phyloP scores from a whole-genome alignment of 2,113 vertebrate species.

The Vanacampus margaritifer region DNA sequence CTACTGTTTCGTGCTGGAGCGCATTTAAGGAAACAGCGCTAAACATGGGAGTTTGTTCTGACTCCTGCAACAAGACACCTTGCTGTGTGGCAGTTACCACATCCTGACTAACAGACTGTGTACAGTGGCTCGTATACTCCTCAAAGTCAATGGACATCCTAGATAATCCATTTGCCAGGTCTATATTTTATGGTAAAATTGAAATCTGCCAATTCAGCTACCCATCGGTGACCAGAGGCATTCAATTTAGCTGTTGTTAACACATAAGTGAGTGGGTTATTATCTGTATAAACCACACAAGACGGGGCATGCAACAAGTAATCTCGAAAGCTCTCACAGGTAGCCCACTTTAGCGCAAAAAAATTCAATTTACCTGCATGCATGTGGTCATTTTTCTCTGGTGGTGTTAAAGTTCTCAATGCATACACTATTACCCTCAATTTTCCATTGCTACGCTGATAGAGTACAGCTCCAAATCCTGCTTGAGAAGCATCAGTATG shows the following conservation, averaged over 20 bases:
- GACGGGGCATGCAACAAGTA: background rate
- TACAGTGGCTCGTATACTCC: background rate
- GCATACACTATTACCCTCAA: background rate
- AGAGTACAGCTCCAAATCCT: background rate
- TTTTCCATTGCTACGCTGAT: background rate
- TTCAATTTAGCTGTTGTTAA: background rate
- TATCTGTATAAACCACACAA: background rate
- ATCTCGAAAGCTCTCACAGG: background rate
- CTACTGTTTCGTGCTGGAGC: background rate
- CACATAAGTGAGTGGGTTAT: background rate
- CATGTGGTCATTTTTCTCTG: background rate
- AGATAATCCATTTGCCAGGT: background rate
- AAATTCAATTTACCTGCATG: slow-evolving; percentile 5
- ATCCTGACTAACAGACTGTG: background rate
- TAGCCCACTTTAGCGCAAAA: background rate
- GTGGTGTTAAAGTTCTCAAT: background rate
- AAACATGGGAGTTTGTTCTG: background rate
- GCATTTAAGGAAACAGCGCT: background rate
- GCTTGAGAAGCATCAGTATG: slow-evolving; percentile 12
- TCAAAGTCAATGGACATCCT: background rate
- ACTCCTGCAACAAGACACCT: background rate
- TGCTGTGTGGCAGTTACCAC: background rate
- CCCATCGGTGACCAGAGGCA: background rate
- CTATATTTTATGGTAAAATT: slow-evolving; percentile 1
- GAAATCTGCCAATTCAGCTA: background rate